phyloP scores from a whole-genome alignment of 1,140 invertebrate species.

The Bombus soroeensis region DNA sequence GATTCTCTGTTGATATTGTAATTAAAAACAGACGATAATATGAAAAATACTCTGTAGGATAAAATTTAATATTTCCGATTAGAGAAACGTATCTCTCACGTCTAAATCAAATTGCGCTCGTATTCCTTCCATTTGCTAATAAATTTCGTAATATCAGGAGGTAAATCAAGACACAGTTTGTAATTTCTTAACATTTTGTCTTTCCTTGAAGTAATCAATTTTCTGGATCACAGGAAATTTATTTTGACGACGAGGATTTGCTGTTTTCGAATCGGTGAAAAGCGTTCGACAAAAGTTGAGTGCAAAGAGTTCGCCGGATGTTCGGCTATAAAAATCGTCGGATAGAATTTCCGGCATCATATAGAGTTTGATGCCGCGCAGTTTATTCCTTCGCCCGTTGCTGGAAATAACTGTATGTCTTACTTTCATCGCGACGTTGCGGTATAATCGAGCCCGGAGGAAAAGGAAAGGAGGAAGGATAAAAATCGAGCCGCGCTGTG shows the following conservation, averaged over 20 bases:
- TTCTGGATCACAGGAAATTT: not conserved
- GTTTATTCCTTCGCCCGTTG: slow-evolving; percentile 1
- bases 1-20: not conserved
- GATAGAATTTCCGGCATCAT: slow-evolving; percentile 22
- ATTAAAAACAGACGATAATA: too few species aligned
- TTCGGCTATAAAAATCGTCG: slow-evolving; percentile 13
- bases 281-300: not conserved
- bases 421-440: not conserved
- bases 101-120: too few species aligned
- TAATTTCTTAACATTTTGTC: not conserved
- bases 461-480: slow-evolving; percentile 9
- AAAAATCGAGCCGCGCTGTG: slow-evolving; percentile 36
- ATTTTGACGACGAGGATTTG: not conserved
- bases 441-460: slow-evolving; percentile 17
- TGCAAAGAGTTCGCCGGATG: slow-evolving; percentile 16
- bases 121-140: not conserved
- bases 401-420: slow-evolving; percentile 30
- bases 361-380: not conserved
- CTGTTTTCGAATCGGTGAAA: not conserved
- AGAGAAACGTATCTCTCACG: too few species aligned
- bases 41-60: too few species aligned
- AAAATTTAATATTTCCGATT: too few species aligned
- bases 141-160: not conserved
- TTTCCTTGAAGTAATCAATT: not conserved
- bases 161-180: not conserved